Base-by-base conservation (phyloP, 2,797 vertebrate genomes). In the Tamandua tetradactyla region DNA sequence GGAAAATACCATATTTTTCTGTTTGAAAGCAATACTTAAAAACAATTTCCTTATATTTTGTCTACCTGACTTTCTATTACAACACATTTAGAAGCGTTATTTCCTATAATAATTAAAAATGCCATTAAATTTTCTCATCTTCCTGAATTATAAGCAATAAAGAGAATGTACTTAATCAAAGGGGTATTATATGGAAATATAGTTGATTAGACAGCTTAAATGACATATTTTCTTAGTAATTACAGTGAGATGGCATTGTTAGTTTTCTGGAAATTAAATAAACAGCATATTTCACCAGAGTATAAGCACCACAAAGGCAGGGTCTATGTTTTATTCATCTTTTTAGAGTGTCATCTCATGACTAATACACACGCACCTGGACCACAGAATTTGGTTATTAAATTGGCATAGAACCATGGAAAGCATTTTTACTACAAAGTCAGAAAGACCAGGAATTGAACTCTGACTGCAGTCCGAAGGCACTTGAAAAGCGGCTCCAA, bases 161-260 rank as follows among this genome's bases (percentile, higher is more conserved):
- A 86, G 23, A 89, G 93, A 84, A 83, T 69, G 68, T 49, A 72
- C 14, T 42, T 90, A 83, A 61, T 5, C 32, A 76, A 78, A 79
- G 22, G 18, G 8, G 4, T 59, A 68, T 57, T 62, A 57, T 82
- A 64, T 61, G 9, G 3, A n/a, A 44, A 15, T 61, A 64, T 71
- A 90, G 52, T 93, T 93, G 15, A 85, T 30, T 80, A 85, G n/a
- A n/a, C n/a, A n/a, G 22, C 7, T 83, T 85, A 93, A 79, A 79
- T 90, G 69, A 14, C 23, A 42, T 80, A 64, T 92, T 75, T 8
- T 66, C 10, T 80, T 35, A 37, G 15, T 80, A 62, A 61, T 62
- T 74, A 62, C 2, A 90, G 1, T 49, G 12, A 74, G 7, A 79
- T 49, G 3, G 17, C 15, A 71, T n/a, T 35, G 35, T 40, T 75